A percentile compares a stretch with the other conserved stretches of the same genome.
Evolutionary conservation across 1,140 invertebrate genomes (phyloP).

Genomic region (Ceratosolen fusciceps): DNA sequence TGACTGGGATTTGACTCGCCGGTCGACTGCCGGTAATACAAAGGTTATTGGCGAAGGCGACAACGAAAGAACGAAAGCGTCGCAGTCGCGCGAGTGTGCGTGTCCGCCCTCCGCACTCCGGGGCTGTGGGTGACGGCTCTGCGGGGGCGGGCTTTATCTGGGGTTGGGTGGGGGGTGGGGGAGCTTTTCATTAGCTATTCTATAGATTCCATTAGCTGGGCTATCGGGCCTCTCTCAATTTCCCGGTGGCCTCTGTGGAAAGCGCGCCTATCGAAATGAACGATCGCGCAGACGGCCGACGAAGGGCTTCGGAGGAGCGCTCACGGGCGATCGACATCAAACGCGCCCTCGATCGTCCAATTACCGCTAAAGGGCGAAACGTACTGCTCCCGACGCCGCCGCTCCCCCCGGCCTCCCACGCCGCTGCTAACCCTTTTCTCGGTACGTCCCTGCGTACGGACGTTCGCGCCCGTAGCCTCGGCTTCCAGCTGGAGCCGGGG

Average conservation of each 20-base stretch:
- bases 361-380: constrained; percentile 29
- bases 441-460: background rate
- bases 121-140: too few relatives aligned
- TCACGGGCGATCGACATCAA: constrained; percentile 7
- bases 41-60: too few relatives aligned
- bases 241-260: background rate
- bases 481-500: background rate
- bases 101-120: too few relatives aligned
- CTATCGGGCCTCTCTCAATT: background rate
- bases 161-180: too few relatives aligned
- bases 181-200: background rate
- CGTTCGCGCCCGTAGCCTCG: constrained; percentile 11
- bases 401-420: constrained; percentile 18
- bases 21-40: background rate
- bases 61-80: background rate
- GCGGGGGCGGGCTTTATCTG: too few relatives aligned
- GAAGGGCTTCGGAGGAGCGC: background rate
- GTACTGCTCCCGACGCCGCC: too few relatives aligned
- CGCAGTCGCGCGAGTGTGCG: too few relatives aligned
- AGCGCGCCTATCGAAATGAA: background rate
- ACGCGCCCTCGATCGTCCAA: constrained; percentile 41
- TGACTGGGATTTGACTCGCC: background rate
- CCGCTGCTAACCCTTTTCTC: constrained; percentile 45
- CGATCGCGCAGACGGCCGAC: constrained; percentile 9
- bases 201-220: background rate